Evolutionary conservation across 1,140 invertebrate genomes (phyloP).

Genomic region (Trissolcus basalis): DNA sequence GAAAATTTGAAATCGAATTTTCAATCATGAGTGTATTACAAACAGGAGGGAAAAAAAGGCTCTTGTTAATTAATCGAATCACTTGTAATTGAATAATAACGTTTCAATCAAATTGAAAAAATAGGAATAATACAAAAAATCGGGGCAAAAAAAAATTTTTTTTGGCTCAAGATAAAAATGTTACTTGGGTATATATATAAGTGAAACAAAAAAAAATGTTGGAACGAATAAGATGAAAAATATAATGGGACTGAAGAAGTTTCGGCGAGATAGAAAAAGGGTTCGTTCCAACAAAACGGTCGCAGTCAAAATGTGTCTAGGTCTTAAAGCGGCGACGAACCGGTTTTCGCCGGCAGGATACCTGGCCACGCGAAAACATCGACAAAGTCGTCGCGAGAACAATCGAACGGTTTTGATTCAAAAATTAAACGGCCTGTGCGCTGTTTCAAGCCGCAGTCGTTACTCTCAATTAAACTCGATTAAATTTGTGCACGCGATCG

Average conservation of each 20-base stretch:
- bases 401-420: slow-evolving; percentile 45
- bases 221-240: background rate
- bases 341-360: slow-evolving; percentile 45
- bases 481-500: slow-evolving; percentile 8
- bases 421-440: slow-evolving; percentile 23
- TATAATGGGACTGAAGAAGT: slow-evolving; percentile 15
- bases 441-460: slow-evolving; percentile 7
- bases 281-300: slow-evolving; percentile 40
- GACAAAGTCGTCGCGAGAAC: slow-evolving; percentile 34
- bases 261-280: slow-evolving; percentile 17
- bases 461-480: slow-evolving; percentile 32
- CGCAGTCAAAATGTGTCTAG: slow-evolving; percentile 52
- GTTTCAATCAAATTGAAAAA: background rate
- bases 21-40: too few species aligned
- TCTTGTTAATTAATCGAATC: background rate
- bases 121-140: background rate
- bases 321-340: slow-evolving; percentile 32
- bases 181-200: too few species aligned
- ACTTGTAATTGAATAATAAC: background rate
- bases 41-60: background rate
- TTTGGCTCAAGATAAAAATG: too few species aligned
- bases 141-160: background rate
- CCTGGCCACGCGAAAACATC: slow-evolving; percentile 30
- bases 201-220: background rate
- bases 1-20: slow-evolving; percentile 13